A percentile compares a stretch with the other conserved stretches of the same genome.
Evolutionary conservation across 2,113 vertebrate species (phyloP).

Genomic region (Ardeotis arabs): DNA sequence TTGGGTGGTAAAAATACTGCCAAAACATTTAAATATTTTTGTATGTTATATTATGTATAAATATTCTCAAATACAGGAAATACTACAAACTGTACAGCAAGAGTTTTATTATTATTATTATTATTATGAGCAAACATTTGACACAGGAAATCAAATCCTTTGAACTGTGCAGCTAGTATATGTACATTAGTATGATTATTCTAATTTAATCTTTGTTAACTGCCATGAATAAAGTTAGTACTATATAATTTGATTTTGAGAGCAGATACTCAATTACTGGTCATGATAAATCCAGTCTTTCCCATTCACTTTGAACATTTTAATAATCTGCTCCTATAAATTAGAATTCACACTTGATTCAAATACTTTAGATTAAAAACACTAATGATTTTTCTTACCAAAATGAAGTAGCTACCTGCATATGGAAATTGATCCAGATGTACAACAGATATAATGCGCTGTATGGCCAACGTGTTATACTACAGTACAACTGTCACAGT

Average conservation of each 20-base stretch:
- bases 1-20: conserved; percentile 44
- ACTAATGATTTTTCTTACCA: not conserved
- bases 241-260: not conserved
- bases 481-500: not conserved
- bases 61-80: conserved; percentile 52
- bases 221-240: not conserved
- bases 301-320: not conserved
- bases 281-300: not conserved
- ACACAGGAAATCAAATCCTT: conserved; percentile 87
- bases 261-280: not conserved
- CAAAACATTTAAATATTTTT: conserved; percentile 60
- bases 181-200: conserved; percentile 49
- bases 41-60: conserved; percentile 54
- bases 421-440: conserved; percentile 15
- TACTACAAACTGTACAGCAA: conserved; percentile 59
- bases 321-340: not conserved
- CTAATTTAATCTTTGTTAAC: conserved; percentile 12
- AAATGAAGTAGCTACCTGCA: conserved; percentile 11
- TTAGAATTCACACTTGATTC: not conserved
- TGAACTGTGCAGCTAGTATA: conserved; percentile 70
- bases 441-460: conserved; percentile 8
- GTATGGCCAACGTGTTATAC: not conserved
- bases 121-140: conserved; percentile 30
- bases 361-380: conserved; percentile 1
- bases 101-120: conserved; percentile 43